Conservation (phyloP, 37 sponge, comb jelly and placozoan species). For the Ephydatia muelleri region DNA sequence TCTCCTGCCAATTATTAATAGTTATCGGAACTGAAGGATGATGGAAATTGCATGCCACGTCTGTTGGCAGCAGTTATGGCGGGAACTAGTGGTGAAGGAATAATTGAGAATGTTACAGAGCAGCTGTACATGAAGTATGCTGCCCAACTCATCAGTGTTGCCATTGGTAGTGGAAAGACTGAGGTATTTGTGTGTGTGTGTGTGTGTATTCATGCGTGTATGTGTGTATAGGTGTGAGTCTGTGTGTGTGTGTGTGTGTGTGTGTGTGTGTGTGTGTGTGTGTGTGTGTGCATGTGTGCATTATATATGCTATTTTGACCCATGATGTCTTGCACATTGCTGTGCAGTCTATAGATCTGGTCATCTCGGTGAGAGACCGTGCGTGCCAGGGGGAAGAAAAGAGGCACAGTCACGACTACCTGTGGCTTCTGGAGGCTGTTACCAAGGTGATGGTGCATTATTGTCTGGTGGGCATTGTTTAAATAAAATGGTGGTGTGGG, state of each 20-base stretch:
- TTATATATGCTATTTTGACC: background rate
- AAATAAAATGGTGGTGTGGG: background rate
- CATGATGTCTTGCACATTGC: background rate
- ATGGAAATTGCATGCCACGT: background rate
- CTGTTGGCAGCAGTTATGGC: constrained; percentile 8
- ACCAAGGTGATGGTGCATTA: constrained; percentile 53
- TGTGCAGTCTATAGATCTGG: constrained; percentile 27
- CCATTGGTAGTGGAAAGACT: constrained; percentile 9
- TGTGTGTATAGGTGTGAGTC: constrained; percentile 17
- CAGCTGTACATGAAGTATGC: constrained; percentile 20
- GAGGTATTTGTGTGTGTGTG: no score
- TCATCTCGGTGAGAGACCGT: constrained; percentile 18
- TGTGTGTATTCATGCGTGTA: no score
- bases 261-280: constrained; percentile 13
- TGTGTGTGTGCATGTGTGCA: no score
- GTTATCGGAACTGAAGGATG: background rate
- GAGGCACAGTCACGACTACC: constrained; percentile 44
- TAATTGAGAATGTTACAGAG: constrained; percentile 19
- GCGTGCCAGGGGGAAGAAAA: constrained; percentile 25
- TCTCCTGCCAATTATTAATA: no score
- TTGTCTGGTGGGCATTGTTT: constrained; percentile 13
- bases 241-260: background rate
- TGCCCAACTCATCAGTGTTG: constrained; percentile 26
- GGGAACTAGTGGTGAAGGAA: no score
- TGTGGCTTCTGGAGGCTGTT: constrained; percentile 69